Conservation (phyloP, 2,888 invertebrate genomes). For the Chalcosyrphus nemorum region DNA sequence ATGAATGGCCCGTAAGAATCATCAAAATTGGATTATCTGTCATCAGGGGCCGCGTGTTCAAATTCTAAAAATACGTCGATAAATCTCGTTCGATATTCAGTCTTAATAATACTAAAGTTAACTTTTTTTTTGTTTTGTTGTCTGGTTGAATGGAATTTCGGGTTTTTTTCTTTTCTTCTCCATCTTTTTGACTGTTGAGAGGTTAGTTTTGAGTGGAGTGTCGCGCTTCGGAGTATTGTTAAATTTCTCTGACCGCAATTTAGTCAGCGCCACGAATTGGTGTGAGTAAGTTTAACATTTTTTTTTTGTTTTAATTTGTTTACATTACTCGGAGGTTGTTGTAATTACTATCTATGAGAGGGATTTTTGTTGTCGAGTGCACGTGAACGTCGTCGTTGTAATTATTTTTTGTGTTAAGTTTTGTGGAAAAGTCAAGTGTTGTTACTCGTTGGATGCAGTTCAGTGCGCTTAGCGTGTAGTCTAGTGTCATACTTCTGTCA, state of each 20-base stretch:
- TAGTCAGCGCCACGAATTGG: slow-evolving; percentile 52
- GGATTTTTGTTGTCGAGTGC: slow-evolving; percentile 10
- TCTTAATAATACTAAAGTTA: slow-evolving; percentile 7
- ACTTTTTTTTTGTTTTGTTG: not conserved
- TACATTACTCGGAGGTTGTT: slow-evolving; percentile 23
- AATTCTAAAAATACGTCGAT: slow-evolving; percentile 7
- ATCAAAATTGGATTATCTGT: slow-evolving; percentile 50
- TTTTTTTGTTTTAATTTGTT: slow-evolving; percentile 47
- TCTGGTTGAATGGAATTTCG: slow-evolving; percentile 46
- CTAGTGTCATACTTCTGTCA: slow-evolving; percentile 20
- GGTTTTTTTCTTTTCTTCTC: slow-evolving; percentile 18
- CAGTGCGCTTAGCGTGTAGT: not conserved
- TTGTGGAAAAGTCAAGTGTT: not conserved
- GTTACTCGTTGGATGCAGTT: not conserved
- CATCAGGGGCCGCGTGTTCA: slow-evolving; percentile 1
- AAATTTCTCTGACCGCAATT: slow-evolving; percentile 59
- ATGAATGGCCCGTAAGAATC: slow-evolving; percentile 28
- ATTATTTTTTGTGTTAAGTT: not conserved
- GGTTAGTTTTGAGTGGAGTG: slow-evolving; percentile 7
- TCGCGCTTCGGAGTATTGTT: slow-evolving; percentile 4
- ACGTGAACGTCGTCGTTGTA: slow-evolving; percentile 19
- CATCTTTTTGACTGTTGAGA: not conserved
- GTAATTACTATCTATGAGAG: not conserved
- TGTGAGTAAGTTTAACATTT: slow-evolving; percentile 43
- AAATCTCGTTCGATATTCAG: slow-evolving; percentile 22